Evolutionary conservation across 2,888 invertebrate genomes (phyloP), one percentile per base, ranked within the genome.

Genomic region (Dryadula phaetusa): DNA sequence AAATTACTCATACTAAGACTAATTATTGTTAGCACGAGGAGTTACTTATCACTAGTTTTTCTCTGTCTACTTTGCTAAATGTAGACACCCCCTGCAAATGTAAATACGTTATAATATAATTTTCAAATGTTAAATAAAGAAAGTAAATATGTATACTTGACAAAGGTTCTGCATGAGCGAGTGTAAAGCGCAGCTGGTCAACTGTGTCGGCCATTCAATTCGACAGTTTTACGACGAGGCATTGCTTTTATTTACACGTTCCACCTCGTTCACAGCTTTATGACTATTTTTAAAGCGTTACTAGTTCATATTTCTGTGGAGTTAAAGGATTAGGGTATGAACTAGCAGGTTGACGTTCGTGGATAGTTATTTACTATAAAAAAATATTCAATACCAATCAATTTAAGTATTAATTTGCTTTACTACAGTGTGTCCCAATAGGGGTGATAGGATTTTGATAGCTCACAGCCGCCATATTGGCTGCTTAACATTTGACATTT

Each of bases 221-320:
- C 83, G 88, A 87, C 88, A 88, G 87, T 81, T 91, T 90, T 88
- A 90, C 85, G 86, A 82, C 79, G 74, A 56, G 69, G 72, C 71
- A 75, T 79, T 75, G 79, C 84, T 83, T 87, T 87, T 87, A 87
- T 89, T 85, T 80, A 82, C 85, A 80, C 86, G 85, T 83, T 82
- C 78, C 79, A 83, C 82, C 80, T 74, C 79, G 77, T 85, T 87
- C 85, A 83, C 82, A 82, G 84, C 79, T 88, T 88, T 88, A 89
- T 86, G 83, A 81, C 88, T 79, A 78, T 84, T 90, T 90, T 91
- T 89, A 89, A 86, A 79, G 82, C 82, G 74, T 75, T 82, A 82
- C 84, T 89, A 85, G 82, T 84, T 88, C 88, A 90, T 88, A 86
- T 84, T 89, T 88, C 82, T 82, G 76, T 77, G 74, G 83, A 80